These are phyloP conservation scores for Virgularia gustaviana DNA, from an alignment of 92 coral and sea anemone genomes.

Conservation along the genomic window DNA sequence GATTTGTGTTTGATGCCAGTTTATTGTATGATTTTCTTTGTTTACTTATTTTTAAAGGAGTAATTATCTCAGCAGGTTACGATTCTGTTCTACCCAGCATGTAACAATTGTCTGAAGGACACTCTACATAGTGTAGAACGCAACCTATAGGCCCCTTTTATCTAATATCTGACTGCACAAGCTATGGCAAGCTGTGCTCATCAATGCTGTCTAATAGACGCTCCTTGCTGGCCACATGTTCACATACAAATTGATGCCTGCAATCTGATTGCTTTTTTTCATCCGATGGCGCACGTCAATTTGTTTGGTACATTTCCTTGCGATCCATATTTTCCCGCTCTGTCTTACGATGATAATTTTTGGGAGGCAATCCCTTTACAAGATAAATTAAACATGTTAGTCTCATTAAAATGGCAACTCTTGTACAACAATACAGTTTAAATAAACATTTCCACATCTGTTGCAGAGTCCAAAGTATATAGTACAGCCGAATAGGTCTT, in stretches of 20 bases:
- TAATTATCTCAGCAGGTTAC: slow-evolving; percentile 28
- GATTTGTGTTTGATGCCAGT: no score
- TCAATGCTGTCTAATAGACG: slow-evolving; percentile 8
- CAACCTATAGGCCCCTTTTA: neutral
- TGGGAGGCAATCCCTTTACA: no score
- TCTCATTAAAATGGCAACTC: no score
- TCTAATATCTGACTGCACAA: slow-evolving; percentile 5
- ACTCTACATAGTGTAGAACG: neutral
- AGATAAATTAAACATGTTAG: no score
- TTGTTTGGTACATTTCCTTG: neutral
- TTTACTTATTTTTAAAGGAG: slow-evolving; percentile 33
- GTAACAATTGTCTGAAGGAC: slow-evolving; percentile 7
- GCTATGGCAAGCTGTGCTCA: slow-evolving; percentile 25
- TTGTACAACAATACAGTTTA: no score
- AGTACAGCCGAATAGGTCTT: no score
- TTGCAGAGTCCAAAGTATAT: no score
- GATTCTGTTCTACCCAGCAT: slow-evolving; percentile 15
- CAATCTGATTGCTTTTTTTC: neutral
- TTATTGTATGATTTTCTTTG: slow-evolving; percentile 23
- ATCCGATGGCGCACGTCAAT: neutral
- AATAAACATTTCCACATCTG: no score
- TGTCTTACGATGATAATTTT: no score
- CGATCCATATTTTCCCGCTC: no score
- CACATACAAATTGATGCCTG: slow-evolving; percentile 1
- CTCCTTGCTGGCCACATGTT: neutral